Conservation (phyloP, 1,140 invertebrate species). For the Drosophila nasuta region DNA sequence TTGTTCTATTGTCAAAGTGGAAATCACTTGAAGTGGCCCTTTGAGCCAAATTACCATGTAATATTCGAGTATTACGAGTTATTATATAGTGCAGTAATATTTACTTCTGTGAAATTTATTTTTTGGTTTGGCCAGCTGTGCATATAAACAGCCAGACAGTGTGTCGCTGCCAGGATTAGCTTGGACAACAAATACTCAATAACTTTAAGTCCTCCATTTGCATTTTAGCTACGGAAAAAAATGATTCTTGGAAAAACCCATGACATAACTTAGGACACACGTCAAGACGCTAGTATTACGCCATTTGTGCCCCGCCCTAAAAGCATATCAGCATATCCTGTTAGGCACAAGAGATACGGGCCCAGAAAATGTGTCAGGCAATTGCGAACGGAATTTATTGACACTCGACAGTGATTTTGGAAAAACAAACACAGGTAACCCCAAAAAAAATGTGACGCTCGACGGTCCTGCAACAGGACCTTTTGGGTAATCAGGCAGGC, state of each 20-base stretch:
- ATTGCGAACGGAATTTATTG: conserved; percentile 75
- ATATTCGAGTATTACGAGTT: conserved; percentile 67
- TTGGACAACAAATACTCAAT: neutral
- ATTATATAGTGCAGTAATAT: conserved; percentile 42
- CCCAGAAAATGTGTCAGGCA: conserved; percentile 59
- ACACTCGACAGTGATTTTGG: conserved; percentile 64
- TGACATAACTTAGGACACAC: conserved; percentile 64
- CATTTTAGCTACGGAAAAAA: conserved; percentile 8
- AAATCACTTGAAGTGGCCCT: conserved; percentile 1
- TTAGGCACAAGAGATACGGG: conserved; percentile 50
- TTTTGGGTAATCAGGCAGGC: neutral
- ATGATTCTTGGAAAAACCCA: conserved; percentile 27
- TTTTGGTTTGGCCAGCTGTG: conserved; percentile 54
- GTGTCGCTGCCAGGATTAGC: conserved; percentile 44
- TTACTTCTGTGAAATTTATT: conserved; percentile 65
- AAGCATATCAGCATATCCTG: conserved; percentile 45
- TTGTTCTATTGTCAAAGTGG: conserved; percentile 32
- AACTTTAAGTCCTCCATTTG: neutral
- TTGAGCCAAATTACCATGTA: conserved; percentile 70
- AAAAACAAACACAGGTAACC: conserved; percentile 49
- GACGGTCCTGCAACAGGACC: conserved; percentile 19
- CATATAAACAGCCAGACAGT: conserved; percentile 48
- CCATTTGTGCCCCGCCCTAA: neutral
- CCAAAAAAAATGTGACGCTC: conserved; percentile 3
- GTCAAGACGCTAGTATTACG: conserved; percentile 24